Evolutionary conservation across 2,888 invertebrate species (phyloP).

Genomic region (Melanostoma mellinum): DNA sequence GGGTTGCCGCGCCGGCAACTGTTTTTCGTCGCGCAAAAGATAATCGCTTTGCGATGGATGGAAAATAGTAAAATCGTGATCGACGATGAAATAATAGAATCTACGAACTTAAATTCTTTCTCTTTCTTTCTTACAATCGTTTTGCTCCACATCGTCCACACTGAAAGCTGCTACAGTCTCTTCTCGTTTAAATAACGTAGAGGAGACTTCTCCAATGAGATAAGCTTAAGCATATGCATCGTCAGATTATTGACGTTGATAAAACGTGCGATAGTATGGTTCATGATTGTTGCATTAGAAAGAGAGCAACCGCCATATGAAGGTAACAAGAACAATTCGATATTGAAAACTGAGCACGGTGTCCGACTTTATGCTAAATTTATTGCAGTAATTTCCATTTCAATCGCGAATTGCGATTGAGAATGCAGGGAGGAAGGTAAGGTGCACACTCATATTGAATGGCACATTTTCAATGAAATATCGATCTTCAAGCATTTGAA

Average conservation of each 20-base stretch:
- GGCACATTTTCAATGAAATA: conserved; percentile 44
- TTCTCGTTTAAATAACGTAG: not conserved
- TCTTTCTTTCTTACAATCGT: conserved; percentile 35
- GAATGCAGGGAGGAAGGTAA: not conserved
- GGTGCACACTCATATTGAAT: conserved; percentile 1
- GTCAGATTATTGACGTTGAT: conserved; percentile 66
- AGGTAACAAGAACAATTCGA: conserved; percentile 24
- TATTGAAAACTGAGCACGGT: conserved; percentile 24
- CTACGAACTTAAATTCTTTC: conserved; percentile 19
- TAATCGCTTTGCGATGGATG: conserved; percentile 60
- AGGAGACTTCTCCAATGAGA: conserved; percentile 42
- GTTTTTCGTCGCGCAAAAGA: conserved; percentile 54
- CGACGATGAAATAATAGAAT: conserved; percentile 65
- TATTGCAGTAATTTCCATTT: conserved; percentile 62
- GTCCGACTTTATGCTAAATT: conserved; percentile 57
- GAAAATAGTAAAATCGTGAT: conserved; percentile 68
- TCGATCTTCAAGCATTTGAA: conserved; percentile 70
- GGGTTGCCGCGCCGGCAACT: conserved; percentile 37
- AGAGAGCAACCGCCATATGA: conserved; percentile 37
- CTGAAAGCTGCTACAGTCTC: not conserved
- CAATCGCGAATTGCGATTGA: not conserved
- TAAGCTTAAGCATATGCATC: conserved; percentile 44
- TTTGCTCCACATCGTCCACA: conserved; percentile 56
- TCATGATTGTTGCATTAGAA: conserved; percentile 68
- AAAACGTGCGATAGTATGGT: conserved; percentile 63